Percentiles rank a stretch among this genome's conserved stretches.
Evolutionary conservation across 2,113 vertebrate species (phyloP).

Genomic region (Eupsittula cactorum): DNA sequence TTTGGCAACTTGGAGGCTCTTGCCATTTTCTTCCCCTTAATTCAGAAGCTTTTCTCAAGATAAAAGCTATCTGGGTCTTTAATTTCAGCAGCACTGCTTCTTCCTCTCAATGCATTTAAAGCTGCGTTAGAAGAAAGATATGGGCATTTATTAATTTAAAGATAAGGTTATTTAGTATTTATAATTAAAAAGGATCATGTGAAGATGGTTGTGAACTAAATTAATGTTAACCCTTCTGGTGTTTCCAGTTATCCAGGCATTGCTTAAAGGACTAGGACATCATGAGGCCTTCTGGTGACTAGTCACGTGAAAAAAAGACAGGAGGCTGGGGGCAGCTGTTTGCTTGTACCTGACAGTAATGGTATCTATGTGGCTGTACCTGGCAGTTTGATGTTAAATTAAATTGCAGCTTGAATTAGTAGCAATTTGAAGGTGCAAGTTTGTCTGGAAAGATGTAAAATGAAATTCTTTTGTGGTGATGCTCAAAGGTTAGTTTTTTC

Average conservation of each 20-base stretch:
- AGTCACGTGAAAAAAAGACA: background rate
- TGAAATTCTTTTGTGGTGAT: background rate
- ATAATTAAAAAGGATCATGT: background rate
- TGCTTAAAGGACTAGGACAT: fast-evolving
- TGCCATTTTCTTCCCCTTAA: background rate
- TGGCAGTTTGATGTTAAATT: background rate
- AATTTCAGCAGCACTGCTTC: background rate
- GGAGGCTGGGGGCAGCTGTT: background rate
- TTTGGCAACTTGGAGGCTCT: background rate
- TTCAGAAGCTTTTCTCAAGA: background rate
- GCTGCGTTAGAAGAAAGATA: background rate
- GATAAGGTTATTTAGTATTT: background rate
- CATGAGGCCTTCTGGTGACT: background rate
- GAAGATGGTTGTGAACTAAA: background rate
- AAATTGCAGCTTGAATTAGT: background rate
- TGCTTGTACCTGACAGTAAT: background rate
- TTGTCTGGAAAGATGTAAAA: background rate
- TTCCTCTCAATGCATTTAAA: background rate
- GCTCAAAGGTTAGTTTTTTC: background rate
- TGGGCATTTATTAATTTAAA: background rate
- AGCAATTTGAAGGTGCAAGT: background rate
- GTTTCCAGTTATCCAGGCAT: background rate
- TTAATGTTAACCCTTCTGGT: background rate
- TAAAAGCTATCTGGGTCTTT: background rate
- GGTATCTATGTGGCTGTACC: background rate